Base-by-base conservation (phyloP, 1,140 invertebrate genomes). In the Polypedilum pembai region DNA sequence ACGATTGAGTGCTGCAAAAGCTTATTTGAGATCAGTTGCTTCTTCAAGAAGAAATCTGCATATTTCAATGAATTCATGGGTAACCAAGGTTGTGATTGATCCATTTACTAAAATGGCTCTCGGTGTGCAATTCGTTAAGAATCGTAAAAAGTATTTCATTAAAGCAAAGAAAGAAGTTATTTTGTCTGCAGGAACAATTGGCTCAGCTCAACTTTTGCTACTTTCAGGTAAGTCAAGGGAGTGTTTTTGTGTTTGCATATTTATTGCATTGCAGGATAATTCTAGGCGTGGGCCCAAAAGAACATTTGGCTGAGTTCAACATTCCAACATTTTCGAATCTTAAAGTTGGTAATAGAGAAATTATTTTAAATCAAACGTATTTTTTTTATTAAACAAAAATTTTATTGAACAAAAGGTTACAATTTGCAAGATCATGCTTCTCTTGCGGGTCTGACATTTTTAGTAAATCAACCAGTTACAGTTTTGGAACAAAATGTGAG, bases 371-470 rank as follows among this genome's bases (percentile, higher is more conserved):
- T n/a, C n/a, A n/a, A n/a, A n/a, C n/a, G n/a, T n/a, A n/a, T n/a
- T n/a, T n/a, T n/a, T n/a, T n/a, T n/a, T n/a, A n/a, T n/a, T n/a
- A n/a, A n/a, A n/a, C n/a, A n/a, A n/a, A n/a, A n/a, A n/a, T n/a
- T n/a, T n/a, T n/a, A n/a, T n/a, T n/a, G n/a, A n/a, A n/a, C n/a
- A n/a, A n/a, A n/a, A 33, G 24, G 24, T 33, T 86, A 89, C 75
- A 94, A 94, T 80, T 84, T 95, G 0, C 89, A 92, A 78, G 91
- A 93, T 80, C 92, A 94, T 77, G 85, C 91, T 18, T 90, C 88
- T 0, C 86, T 90, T 72, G 87, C 87, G 20, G 88, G 87, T 1
- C 82, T 92, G 74, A 87, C 87, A 0, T 92, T 91, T 77, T 80
- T 88, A 33, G 85, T 91, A 0, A 89, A 91, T 76, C 84, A 87